Evolutionary conservation across 1,140 invertebrate species (phyloP), one percentile per base, ranked within the genome.

Genomic region (Drosophila pruinosa): DNA sequence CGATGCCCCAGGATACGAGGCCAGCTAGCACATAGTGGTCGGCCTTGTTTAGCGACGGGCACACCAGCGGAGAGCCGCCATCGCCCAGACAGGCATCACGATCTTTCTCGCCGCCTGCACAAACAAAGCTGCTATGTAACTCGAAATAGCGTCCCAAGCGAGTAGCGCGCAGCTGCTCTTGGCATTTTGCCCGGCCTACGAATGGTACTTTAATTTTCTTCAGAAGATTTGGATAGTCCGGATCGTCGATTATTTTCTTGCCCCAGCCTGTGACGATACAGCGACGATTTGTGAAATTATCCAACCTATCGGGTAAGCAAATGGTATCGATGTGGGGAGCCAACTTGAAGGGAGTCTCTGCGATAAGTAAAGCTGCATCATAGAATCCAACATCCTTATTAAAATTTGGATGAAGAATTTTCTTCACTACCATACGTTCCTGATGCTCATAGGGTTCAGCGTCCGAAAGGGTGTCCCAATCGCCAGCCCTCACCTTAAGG

Each of bases 41-140:
- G n/a, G 92, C 26, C 4, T 17, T 0, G 3, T 12, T 1, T 34
- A 82, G 72, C 17, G 94, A 79, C 2, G 93, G 92, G 79, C 95
- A 96, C 0, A 94, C 93, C 1, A 96, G 86, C 0, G 95, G 95
- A 0, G 94, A 93, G 10, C 95, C 95, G 2, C 95, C 95, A 78
- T 96, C 95, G 63, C 95, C 95, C 92, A 93, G 92, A 90, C 94
- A 95, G 0, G 94, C 93, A 45, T 96, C 95, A 63, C 94, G 94
- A n/a, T 94, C 94, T 62, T 93, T 92, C 75, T 95, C 94, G 0
- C 95, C 95, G 4, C 93, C 93, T 5, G 93, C 93, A 59, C 93
- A 94, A 2, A 92, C 68, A 57, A 93, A 93, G 24, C 91, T 91
- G 0, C 68, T 26, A 72, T 93, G 77, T 6, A 94, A 80, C 4